Evolutionary conservation across 2,888 invertebrate species (phyloP).

Genomic region (Rhaphigaster nebulosa): DNA sequence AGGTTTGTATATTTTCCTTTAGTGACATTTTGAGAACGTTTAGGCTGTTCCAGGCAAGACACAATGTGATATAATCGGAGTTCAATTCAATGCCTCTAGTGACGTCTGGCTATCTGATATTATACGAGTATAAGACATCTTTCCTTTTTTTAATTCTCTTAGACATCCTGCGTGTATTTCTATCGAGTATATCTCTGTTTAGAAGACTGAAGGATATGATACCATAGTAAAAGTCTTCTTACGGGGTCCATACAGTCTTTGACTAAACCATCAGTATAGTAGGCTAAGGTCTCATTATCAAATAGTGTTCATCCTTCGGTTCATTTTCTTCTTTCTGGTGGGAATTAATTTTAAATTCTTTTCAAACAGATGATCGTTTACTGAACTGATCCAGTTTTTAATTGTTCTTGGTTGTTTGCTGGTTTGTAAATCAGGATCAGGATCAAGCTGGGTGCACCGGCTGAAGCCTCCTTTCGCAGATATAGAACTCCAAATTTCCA

Average conservation of each 20-base stretch:
- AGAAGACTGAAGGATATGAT: neutral
- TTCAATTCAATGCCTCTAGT: no score
- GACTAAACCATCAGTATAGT: neutral
- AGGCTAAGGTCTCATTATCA: neutral
- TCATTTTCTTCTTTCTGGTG: neutral
- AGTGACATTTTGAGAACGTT: no score
- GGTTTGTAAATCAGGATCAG: neutral
- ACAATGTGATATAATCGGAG: no score
- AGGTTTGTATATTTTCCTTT: no score
- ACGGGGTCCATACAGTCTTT: neutral
- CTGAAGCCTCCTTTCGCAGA: neutral
- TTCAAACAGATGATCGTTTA: neutral
- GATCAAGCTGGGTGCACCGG: neutral
- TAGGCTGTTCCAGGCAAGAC: no score
- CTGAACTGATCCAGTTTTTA: neutral
- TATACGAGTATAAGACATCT: no score
- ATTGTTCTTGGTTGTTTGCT: neutral
- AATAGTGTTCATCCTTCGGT: neutral
- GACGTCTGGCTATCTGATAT: no score
- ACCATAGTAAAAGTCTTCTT: neutral
- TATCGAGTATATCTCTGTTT: no score
- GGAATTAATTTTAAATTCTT: neutral
- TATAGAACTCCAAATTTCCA: neutral
- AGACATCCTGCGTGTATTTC: no score
- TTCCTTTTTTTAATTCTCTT: no score